Base-by-base conservation (phyloP, 2,888 invertebrate species). In the Mesochorus sp. region DNA sequence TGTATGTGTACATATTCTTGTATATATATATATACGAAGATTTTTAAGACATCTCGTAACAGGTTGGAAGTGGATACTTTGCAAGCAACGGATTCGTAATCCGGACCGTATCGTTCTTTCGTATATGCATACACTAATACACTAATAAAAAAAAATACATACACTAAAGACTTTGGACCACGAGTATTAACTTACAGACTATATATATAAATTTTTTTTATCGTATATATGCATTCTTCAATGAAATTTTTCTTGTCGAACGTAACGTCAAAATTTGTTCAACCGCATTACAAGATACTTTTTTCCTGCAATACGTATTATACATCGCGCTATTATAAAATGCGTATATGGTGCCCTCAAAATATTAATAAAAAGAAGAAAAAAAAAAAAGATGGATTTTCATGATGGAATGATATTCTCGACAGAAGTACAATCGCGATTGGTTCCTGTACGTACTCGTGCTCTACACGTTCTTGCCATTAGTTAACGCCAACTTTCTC, bases 1-100 rank as follows among this genome's bases (percentile, higher is more conserved):
- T n/a, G n/a, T 14, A 24, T 12, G 2, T 21, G 12, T 39, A n/a
- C 5, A 24, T 59, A n/a, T 59, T 0, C 28, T n/a, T 37, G 24
- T 66, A 51, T 66, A 64, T 53, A 26, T 68, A 34, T 34, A 34
- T 55, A 21, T 5, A 80, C 80, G 80, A 80, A 59, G 83, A 88
- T 88, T 87, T 89, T 88, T 86, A 83, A 85, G 76, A 74, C 75
- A 72, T 31, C 70, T 79, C 80, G 78, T 85, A 87, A 88, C 87
- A 87, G 86, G 84, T 86, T 86, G 86, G 82, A 86, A 86, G 86
- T 85, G 85, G 83, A 88, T 87, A 47, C 28, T 85, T 85, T 84
- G 83, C 84, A n/a, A n/a, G n/a, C n/a, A 83, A 84, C 5, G 83
- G 84, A 88, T 87, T 87, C 85, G 87, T 88, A 85, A 88, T 87